Evolutionary conservation across 2,113 vertebrate genomes (phyloP).

Genomic region (Emberiza fucata): DNA sequence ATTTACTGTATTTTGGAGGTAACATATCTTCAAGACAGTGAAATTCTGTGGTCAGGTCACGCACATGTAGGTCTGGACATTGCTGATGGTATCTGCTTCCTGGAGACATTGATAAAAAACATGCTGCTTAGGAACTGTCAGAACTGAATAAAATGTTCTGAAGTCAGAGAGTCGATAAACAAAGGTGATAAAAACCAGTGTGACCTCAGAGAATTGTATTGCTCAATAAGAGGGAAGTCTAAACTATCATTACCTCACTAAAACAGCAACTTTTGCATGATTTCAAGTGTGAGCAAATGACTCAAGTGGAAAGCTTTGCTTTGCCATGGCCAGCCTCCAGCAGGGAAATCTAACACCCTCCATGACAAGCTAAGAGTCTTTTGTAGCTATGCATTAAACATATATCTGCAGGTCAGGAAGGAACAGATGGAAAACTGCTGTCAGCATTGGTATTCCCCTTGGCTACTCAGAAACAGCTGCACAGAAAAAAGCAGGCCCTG

Average conservation of each 20-base stretch:
- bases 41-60: not conserved
- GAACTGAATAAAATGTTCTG: not conserved
- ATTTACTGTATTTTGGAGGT: not conserved
- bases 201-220: not conserved
- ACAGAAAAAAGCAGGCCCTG: not conserved
- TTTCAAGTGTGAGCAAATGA: not conserved
- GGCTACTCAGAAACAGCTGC: not conserved
- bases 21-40: not conserved
- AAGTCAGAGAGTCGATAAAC: not conserved
- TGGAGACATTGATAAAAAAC: not conserved
- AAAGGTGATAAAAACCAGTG: not conserved
- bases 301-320: conserved; percentile 33
- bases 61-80: not conserved
- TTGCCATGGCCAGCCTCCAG: conserved; percentile 22
- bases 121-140: not conserved
- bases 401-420: not conserved
- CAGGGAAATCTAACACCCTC: conserved; percentile 34
- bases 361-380: not conserved
- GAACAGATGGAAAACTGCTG: not conserved
- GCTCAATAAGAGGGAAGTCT: not conserved
- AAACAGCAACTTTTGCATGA: not conserved
- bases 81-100: not conserved
- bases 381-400: conserved; percentile 63
- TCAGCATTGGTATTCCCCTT: not conserved
- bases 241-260: not conserved